A percentile compares a stretch with the other conserved stretches of the same genome.
These are phyloP conservation scores for Dendrolimus houi DNA, from an alignment of 2,888 invertebrate species.

Conservation along the genomic window DNA sequence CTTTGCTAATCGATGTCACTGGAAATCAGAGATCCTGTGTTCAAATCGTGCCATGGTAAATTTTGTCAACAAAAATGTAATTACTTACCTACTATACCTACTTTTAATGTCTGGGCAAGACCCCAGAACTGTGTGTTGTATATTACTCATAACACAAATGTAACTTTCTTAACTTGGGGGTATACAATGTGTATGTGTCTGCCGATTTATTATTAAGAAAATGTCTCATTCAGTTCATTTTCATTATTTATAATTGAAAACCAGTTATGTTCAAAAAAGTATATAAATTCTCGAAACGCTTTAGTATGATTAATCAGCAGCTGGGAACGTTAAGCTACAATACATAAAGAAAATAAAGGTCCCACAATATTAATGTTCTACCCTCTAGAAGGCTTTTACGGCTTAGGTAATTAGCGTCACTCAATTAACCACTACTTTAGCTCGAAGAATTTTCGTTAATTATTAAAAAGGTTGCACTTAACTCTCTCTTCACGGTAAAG, in stretches of 20 bases:
- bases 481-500: conserved; percentile 15
- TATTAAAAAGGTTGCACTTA: conserved; percentile 73
- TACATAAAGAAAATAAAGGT: conserved; percentile 52
- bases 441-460: conserved; percentile 67
- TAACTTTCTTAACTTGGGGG: no score
- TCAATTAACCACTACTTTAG: conserved; percentile 66
- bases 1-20: no score
- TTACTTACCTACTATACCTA: no score
- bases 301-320: neutral
- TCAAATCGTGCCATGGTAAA: no score
- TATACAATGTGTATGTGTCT: no score
- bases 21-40: no score
- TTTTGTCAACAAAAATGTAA: no score
- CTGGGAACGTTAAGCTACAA: conserved; percentile 7
- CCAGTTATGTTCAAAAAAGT: neutral
- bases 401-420: conserved; percentile 72
- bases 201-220: no score
- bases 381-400: conserved; percentile 62
- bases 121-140: no score
- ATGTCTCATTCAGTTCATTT: no score
- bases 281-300: neutral
- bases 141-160: no score
- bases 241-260: neutral
- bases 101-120: no score
- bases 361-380: conserved; percentile 46